These are phyloP conservation scores for Caenorhabditis virilis DNA, from an alignment of 2,888 invertebrate species.

Conservation along the genomic window DNA sequence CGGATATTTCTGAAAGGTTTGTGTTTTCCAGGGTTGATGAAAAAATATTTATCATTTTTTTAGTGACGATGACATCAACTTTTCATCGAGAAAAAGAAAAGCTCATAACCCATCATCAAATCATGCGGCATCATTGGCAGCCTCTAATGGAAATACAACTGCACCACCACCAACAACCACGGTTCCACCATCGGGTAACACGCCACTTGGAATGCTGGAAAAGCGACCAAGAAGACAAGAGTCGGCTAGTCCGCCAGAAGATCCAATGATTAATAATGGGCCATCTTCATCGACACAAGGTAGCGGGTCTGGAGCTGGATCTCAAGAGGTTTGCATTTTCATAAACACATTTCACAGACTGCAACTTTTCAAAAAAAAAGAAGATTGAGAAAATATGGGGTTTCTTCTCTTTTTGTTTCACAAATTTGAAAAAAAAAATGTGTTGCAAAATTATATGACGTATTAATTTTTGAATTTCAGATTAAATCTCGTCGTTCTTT, in stretches of 20 bases:
- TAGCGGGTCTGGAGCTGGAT: too few relatives aligned
- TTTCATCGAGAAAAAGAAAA: conserved; percentile 30
- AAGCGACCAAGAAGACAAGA: conserved; percentile 46
- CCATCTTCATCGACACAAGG: too few relatives aligned
- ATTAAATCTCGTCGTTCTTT: neutral
- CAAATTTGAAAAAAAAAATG: too few relatives aligned
- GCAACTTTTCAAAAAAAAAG: neutral
- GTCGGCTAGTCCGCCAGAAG: conserved; percentile 49
- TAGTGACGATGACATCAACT: conserved; percentile 13
- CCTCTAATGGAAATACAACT: too few relatives aligned
- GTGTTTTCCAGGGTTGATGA: too few relatives aligned
- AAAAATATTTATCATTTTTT: neutral
- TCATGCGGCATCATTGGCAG: conserved; percentile 5
- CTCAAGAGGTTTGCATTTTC: neutral
- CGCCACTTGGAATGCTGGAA: neutral
- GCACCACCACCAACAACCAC: too few relatives aligned
- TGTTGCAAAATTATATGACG: too few relatives aligned
- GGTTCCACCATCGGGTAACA: neutral
- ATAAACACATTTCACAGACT: neutral
- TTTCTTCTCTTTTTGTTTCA: too few relatives aligned
- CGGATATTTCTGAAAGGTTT: too few relatives aligned
- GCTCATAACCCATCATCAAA: conserved; percentile 20
- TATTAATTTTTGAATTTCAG: neutral
- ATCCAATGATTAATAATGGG: conserved; percentile 23
- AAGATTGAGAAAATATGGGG: too few relatives aligned